A percentile compares a stretch with the other conserved stretches of the same genome.
phyloP scores from a whole-genome alignment of 2,113 vertebrate species.

The Nesogale talazaci region DNA sequence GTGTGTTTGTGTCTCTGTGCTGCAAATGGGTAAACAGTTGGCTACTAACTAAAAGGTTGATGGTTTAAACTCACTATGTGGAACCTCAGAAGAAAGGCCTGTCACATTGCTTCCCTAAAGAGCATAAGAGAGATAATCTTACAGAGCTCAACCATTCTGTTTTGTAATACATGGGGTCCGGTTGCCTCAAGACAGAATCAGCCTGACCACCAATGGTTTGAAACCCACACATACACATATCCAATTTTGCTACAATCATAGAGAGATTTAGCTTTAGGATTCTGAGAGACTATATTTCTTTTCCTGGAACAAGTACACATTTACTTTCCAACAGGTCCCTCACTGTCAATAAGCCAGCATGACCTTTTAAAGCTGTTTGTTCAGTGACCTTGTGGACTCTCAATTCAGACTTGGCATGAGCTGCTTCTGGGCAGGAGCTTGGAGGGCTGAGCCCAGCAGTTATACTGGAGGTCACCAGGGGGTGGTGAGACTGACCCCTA shows the following conservation, averaged over 20 bases:
- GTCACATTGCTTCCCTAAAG: not conserved
- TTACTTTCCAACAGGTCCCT: conserved; percentile 40
- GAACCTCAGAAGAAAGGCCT: not conserved
- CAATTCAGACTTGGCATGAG: not conserved
- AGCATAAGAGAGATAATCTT: not conserved
- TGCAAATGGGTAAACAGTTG: not conserved
- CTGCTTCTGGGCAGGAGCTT: not conserved
- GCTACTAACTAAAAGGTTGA: not conserved
- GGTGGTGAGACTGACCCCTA: not conserved
- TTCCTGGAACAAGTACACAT: not conserved
- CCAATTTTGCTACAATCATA: not conserved
- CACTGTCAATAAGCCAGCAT: not conserved
- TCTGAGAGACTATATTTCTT: not conserved
- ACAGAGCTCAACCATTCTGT: not conserved
- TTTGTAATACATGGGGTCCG: not conserved
- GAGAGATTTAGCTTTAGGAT: not conserved
- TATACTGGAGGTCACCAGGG: not conserved
- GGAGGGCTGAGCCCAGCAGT: not conserved
- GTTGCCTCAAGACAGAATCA: not conserved
- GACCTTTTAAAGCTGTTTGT: conserved; percentile 48
- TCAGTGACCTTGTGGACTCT: conserved; percentile 52
- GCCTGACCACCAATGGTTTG: not conserved
- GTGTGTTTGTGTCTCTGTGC: not conserved
- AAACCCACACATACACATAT: not conserved
- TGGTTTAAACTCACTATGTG: not conserved